phyloP scores from a whole-genome alignment of 2,113 vertebrate genomes.

The human (Homo sapiens) region GRCh38 chr6:15655501-15656000 shows the following conservation, averaged over 20 bases:
- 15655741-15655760: neutral
- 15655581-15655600: no score
- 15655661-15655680: neutral
- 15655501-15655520: conserved; percentile 22
- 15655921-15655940: neutral
- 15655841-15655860: neutral
- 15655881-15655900: neutral
- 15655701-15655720: no score
- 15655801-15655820: neutral
- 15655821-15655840: neutral
- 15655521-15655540: neutral
- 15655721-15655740: neutral
- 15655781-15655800: neutral
- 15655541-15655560: neutral
- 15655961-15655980: neutral
- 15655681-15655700: neutral
- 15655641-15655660: neutral
- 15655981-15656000: neutral
- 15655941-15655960: neutral
- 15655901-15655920: neutral
- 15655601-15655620: no score
- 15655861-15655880: neutral
- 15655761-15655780: conserved; percentile 20
- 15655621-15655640: no score
- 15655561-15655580: neutral